Evolutionary conservation across 2,113 vertebrate species (phyloP).

Genomic region (Sigmodon hispidus): DNA sequence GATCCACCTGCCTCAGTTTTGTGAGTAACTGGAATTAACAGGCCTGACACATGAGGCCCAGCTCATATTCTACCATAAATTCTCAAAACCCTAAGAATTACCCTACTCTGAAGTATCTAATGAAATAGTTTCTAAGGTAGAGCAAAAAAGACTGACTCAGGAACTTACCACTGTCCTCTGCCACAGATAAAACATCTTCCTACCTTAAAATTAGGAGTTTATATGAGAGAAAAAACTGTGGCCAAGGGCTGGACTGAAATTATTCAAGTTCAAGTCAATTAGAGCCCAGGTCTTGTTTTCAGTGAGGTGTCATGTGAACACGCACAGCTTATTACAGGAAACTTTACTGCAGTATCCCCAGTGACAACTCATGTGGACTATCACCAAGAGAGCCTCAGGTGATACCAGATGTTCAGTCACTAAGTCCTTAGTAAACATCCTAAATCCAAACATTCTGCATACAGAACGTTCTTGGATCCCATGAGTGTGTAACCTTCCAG

Average conservation of each 20-base stretch:
- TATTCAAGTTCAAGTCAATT: conserved; percentile 31
- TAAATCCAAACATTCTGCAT: conserved; percentile 49
- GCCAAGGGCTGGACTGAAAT: neutral
- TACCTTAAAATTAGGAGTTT: conserved; percentile 21
- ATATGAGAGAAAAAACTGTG: neutral
- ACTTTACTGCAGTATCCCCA: conserved; percentile 1
- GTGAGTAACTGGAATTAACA: neutral
- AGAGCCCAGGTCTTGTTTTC: neutral
- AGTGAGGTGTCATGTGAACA: neutral
- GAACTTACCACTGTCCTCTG: neutral
- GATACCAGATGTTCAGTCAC: conserved; percentile 32
- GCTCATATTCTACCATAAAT: neutral
- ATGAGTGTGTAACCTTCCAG: neutral
- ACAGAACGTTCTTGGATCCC: conserved; percentile 36
- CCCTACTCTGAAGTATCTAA: neutral
- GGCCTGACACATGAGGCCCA: neutral
- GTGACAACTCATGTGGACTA: neutral
- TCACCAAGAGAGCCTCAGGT: neutral
- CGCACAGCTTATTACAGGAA: conserved; percentile 33
- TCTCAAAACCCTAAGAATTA: conserved; percentile 48
- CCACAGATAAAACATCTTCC: neutral
- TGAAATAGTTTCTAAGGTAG: conserved; percentile 39
- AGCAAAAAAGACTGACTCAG: conserved; percentile 17
- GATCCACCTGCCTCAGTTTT: neutral
- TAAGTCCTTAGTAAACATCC: conserved; percentile 61